phyloP scores from a whole-genome alignment of 2,797 vertebrate species.

The Mormyrus hasselquistii region DNA sequence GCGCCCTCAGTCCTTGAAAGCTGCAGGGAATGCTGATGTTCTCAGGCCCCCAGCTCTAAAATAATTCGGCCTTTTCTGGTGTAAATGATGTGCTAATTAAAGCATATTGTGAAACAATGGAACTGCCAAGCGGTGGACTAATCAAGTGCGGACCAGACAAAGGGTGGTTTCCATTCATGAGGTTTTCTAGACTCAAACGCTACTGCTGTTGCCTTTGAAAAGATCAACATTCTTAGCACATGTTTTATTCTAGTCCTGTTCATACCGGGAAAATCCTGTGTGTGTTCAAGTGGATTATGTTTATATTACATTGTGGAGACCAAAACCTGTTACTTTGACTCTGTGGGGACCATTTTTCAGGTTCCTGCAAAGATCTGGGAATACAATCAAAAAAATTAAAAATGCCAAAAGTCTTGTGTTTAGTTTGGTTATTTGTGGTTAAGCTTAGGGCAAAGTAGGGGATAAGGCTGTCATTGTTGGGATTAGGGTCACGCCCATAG shows the following conservation, averaged over 20 bases:
- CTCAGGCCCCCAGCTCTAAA: neutral
- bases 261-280: neutral
- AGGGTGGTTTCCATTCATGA: neutral
- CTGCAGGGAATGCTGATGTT: neutral
- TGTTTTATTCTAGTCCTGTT: neutral
- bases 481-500: neutral
- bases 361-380: neutral
- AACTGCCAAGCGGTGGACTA: neutral
- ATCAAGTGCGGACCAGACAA: neutral
- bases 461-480: neutral
- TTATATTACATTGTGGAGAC: neutral
- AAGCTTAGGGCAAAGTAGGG: neutral
- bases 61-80: neutral
- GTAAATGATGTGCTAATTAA: constrained; percentile 4
- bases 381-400: neutral
- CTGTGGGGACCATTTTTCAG: neutral
- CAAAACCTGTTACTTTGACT: neutral
- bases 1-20: neutral
- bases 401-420: neutral
- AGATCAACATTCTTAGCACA: neutral
- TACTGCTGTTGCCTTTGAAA: neutral
- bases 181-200: neutral
- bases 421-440: neutral
- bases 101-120: neutral
- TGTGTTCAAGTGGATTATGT: neutral